Evolutionary conservation across 2,797 vertebrate species (phyloP).

Genomic region (Notamacropus eugenii): DNA sequence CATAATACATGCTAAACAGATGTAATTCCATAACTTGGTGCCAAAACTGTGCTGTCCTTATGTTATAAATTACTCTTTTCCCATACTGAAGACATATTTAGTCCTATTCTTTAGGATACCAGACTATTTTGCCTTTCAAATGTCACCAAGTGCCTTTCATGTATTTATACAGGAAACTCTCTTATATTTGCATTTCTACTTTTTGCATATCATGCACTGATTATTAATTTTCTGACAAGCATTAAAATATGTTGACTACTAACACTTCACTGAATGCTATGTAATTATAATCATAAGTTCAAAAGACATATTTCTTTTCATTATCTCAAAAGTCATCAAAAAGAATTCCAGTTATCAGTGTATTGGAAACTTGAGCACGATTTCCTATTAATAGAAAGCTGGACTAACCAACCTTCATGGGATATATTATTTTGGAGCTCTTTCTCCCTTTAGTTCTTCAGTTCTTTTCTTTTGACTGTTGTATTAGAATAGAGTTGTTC

Average conservation of each 20-base stretch:
- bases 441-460: not conserved
- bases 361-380: not conserved
- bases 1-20: constrained; percentile 64
- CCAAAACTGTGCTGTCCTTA: constrained; percentile 49
- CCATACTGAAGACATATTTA: not conserved
- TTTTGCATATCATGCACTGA: not conserved
- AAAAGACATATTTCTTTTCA: not conserved
- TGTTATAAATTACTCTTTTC: constrained; percentile 58
- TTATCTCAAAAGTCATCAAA: not conserved
- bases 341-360: not conserved
- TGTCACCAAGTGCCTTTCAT: not conserved
- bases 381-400: not conserved
- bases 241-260: not conserved
- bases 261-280: not conserved
- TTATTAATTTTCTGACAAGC: not conserved
- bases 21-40: constrained; percentile 49
- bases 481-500: not conserved
- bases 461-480: not conserved
- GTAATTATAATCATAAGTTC: not conserved
- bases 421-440: not conserved
- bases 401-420: not conserved
- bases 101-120: constrained; percentile 20
- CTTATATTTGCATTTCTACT: not conserved
- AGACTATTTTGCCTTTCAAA: constrained; percentile 2
- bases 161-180: not conserved